Evolutionary conservation across 92 coral and sea anemone species (phyloP), one percentile per base, ranked within the genome.

Genomic region (Umimayanthus kanabou): DNA sequence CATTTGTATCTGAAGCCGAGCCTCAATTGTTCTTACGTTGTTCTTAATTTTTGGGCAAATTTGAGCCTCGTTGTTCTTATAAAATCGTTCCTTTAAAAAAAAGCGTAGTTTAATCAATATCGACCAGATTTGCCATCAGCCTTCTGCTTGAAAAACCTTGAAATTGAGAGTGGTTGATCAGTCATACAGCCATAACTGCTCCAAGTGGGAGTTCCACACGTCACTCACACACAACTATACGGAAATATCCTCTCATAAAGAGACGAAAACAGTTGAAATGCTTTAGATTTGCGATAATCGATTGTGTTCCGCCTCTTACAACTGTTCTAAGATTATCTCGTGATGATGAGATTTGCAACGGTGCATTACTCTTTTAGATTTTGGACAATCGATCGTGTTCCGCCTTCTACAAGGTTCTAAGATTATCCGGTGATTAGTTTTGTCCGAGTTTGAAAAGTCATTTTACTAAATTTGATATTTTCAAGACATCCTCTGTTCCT

Each of bases 351-450:
- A 71, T 28, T 71, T 23, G 76, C 76, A 71, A 28, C 15, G 39
- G 76, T 71, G 76, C 40, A 71, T 25, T 3, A 71, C 76, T 71
- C 76, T 71, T 66, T 22, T 8, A 66, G 14, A 73, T 73, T 73
- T 73, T 25, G 29, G 77, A 73, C 22, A 73, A 73, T 73, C 77
- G 77, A 73, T 73, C 4, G 77, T 73, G 77, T 73, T 73, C 77
- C 77, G 42, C 77, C 18, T 73, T 25, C 29, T 30, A 73, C 4
- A 29, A 5, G 9, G 11, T 29, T 73, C 77, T 73, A 73, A 73
- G 77, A 73, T 73, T 73, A 73, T 1, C 43, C 20, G 11, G 40
- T 73, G 77, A 73, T 73, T 0, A 73, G 43, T 73, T 73, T 73
- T 25, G 77, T 29, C 1, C 16, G 77, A 73, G 16, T 73, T 30